Percentiles rank a stretch among this genome's conserved stretches.
phyloP scores from a whole-genome alignment of 1,140 invertebrate genomes.

The Calliphora vicina region DNA sequence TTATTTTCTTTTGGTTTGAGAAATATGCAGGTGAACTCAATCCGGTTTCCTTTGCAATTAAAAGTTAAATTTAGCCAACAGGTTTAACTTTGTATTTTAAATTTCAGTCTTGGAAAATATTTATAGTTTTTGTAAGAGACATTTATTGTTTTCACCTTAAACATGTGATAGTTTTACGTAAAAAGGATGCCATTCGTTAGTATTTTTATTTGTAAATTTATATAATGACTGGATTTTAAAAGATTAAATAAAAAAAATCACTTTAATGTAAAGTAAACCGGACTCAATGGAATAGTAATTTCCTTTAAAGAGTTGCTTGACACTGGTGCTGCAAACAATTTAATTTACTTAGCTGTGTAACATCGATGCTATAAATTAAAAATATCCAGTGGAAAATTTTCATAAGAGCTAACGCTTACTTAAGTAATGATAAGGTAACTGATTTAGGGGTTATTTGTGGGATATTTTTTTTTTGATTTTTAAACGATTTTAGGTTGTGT shows the following conservation, averaged over 20 bases:
- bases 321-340: too few species aligned
- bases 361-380: too few species aligned
- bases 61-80: not conserved
- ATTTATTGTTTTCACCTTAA: not conserved
- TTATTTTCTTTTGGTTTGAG: not conserved
- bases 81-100: not conserved
- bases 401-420: too few species aligned
- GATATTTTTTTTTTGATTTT: too few species aligned
- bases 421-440: too few species aligned
- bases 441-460: too few species aligned
- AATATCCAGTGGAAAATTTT: too few species aligned
- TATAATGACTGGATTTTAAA: not conserved
- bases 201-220: not conserved
- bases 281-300: not conserved
- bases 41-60: conserved; percentile 19
- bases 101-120: not conserved
- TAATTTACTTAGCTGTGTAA: too few species aligned
- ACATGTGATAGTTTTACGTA: not conserved
- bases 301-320: too few species aligned
- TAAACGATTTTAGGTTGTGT: too few species aligned
- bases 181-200: not conserved
- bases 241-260: too few species aligned
- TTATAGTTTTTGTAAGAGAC: not conserved
- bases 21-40: conserved; percentile 23
- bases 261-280: too few species aligned